A percentile compares a stretch with the other conserved stretches of the same genome.
These are phyloP conservation scores for Morus bassanus DNA, from an alignment of 2,797 vertebrate genomes.

Conservation along the genomic window DNA sequence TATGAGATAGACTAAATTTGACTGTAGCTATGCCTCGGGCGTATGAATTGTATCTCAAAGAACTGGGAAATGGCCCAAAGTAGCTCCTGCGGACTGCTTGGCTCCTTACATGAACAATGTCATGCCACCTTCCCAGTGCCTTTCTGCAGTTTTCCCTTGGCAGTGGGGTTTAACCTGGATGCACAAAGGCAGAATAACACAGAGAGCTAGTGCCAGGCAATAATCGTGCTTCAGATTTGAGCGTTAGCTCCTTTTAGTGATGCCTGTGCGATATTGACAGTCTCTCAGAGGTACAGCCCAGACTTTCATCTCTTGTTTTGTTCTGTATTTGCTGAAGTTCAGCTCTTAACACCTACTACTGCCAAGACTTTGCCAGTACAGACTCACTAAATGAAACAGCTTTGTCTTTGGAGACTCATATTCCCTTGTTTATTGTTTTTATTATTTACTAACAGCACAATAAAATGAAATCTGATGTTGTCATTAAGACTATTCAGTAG, in stretches of 20 bases:
- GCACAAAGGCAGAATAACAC: neutral
- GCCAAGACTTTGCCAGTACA: neutral
- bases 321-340: neutral
- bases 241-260: neutral
- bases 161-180: neutral
- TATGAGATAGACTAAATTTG: neutral
- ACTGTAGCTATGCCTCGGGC: neutral
- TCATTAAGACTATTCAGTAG: neutral
- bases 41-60: neutral
- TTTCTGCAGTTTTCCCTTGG: neutral
- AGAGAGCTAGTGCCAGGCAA: neutral
- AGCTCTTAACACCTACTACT: neutral
- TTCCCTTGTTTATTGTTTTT: neutral
- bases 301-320: neutral
- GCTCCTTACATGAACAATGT: fast-evolving
- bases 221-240: neutral
- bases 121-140: neutral
- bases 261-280: neutral
- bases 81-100: neutral
- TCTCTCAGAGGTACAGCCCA: neutral
- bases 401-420: neutral
- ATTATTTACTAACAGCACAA: neutral
- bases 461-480: neutral
- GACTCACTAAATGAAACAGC: neutral
- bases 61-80: neutral